Evolutionary conservation across 2,888 invertebrate genomes (phyloP).

Genomic region (Dioctria linearis): DNA sequence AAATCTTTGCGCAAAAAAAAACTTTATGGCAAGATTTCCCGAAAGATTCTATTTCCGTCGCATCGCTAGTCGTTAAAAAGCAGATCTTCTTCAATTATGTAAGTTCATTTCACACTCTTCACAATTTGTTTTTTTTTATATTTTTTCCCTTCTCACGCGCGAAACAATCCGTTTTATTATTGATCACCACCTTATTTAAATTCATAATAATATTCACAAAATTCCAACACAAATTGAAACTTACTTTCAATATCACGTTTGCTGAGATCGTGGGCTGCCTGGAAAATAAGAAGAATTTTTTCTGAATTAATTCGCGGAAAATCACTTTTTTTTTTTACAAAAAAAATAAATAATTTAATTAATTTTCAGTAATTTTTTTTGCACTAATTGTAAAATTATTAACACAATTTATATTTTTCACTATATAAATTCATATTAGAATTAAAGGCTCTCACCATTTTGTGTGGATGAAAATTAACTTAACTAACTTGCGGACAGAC

Average conservation of each 20-base stretch:
- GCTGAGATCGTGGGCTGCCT: slow-evolving; percentile 84
- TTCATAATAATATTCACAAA: neutral
- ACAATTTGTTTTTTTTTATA: neutral
- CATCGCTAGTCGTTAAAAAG: too few species aligned
- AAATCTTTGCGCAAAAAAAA: neutral
- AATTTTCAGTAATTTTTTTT: neutral
- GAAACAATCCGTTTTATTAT: neutral
- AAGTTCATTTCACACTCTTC: slow-evolving; percentile 16
- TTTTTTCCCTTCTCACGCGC: neutral
- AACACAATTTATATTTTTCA: slow-evolving; percentile 54
- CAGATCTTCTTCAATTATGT: neutral
- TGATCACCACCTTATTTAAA: neutral
- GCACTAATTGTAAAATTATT: neutral
- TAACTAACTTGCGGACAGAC: slow-evolving; percentile 73
- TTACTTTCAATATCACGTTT: slow-evolving; percentile 92
- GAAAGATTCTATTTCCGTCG: slow-evolving; percentile 10
- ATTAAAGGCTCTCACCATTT: slow-evolving; percentile 75
- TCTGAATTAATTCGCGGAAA: slow-evolving; percentile 55
- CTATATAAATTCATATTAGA: slow-evolving; percentile 60
- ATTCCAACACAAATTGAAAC: slow-evolving; percentile 70
- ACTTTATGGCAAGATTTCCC: slow-evolving; percentile 29
- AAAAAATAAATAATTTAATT: too few species aligned
- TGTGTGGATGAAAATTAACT: slow-evolving; percentile 72
- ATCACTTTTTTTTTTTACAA: neutral
- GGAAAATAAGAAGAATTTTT: slow-evolving; percentile 71